These are phyloP conservation scores for Labeo calbasu DNA, from an alignment of 2,797 vertebrate species.

Conservation along the genomic window DNA sequence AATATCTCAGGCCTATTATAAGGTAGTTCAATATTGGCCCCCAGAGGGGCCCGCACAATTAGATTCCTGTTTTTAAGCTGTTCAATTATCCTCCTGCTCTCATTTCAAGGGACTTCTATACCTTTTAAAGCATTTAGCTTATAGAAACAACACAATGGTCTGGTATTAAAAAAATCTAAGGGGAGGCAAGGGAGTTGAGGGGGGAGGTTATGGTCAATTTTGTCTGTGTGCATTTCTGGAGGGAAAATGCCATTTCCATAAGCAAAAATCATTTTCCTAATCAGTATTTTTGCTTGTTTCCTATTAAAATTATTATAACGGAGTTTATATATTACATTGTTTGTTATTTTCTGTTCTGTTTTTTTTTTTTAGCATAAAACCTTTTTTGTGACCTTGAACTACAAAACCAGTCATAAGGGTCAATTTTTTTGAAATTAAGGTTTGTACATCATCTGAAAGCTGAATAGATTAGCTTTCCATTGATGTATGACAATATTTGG, in stretches of 20 bases:
- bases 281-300: not conserved
- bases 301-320: not conserved
- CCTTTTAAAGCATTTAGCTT: constrained; percentile 68
- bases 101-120: constrained; percentile 88
- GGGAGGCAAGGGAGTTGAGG: not conserved
- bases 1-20: constrained; percentile 97
- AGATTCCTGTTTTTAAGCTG: constrained; percentile 99
- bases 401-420: too few species aligned
- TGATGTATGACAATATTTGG: too few species aligned
- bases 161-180: constrained; percentile 33
- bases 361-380: not conserved
- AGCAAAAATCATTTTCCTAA: not conserved
- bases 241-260: not conserved
- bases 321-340: not conserved
- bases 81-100: constrained; percentile 96
- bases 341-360: not conserved
- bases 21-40: constrained; percentile 94
- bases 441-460: too few species aligned
- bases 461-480: too few species aligned
- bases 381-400: not conserved
- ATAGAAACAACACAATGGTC: constrained; percentile 65
- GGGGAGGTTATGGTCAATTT: not conserved
- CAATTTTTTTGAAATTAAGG: too few species aligned
- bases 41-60: constrained; percentile 92
- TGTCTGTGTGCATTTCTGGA: constrained; percentile 19